phyloP scores from a whole-genome alignment of 2,113 vertebrate species.

The Brachypodius melanocephalos region DNA sequence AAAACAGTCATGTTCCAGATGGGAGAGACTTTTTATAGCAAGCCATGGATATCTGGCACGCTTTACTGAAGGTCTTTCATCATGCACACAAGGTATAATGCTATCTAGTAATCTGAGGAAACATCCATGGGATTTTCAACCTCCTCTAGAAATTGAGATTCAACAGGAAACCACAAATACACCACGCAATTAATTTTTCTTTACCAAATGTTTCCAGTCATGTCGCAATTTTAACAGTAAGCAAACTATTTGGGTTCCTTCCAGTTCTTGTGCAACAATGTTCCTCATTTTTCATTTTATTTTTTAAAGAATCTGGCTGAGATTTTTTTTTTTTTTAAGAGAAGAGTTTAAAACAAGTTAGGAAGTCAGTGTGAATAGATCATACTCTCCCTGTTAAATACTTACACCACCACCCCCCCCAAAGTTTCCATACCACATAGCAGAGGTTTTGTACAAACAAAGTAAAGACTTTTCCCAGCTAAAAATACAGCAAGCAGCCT shows the following conservation, averaged over 20 bases:
- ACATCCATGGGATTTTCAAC: slow-evolving; percentile 38
- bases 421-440: neutral
- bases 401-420: neutral
- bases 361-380: neutral
- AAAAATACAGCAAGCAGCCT: slow-evolving; percentile 3
- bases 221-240: slow-evolving; percentile 64
- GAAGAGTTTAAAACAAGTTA: slow-evolving; percentile 21
- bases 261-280: slow-evolving; percentile 45
- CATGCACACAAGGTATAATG: slow-evolving; percentile 36
- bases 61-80: slow-evolving; percentile 8
- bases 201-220: slow-evolving; percentile 51
- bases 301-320: slow-evolving; percentile 23
- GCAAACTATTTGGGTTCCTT: slow-evolving; percentile 39
- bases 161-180: slow-evolving; percentile 60
- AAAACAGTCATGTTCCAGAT: neutral
- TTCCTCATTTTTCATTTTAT: slow-evolving; percentile 37
- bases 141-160: slow-evolving; percentile 51
- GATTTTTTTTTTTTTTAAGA: slow-evolving; percentile 8
- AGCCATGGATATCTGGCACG: neutral
- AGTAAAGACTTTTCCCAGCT: slow-evolving; percentile 27
- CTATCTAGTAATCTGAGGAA: slow-evolving; percentile 66
- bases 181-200: slow-evolving; percentile 61
- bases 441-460: slow-evolving; percentile 30
- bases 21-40: slow-evolving; percentile 11
- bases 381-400: neutral